Conservation (phyloP, 2,113 vertebrate genomes). For the Rhadina sibilatrix region DNA sequence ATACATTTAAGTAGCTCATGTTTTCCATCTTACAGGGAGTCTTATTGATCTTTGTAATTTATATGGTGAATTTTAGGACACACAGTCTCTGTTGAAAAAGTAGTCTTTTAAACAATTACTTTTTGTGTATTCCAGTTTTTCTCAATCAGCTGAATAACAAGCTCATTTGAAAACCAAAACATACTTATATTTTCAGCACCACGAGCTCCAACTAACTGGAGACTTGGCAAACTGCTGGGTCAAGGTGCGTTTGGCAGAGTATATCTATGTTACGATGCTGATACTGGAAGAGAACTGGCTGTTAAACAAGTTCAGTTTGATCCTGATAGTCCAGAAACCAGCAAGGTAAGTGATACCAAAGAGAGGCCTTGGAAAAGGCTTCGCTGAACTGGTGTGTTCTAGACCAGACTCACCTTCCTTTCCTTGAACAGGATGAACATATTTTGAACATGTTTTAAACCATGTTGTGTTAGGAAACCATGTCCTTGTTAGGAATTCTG, state of each 20-base stretch:
- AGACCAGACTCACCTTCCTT: background rate
- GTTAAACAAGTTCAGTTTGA: constrained; percentile 99
- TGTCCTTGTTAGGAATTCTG: background rate
- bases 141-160: constrained; percentile 8
- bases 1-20: background rate
- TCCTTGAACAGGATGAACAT: background rate
- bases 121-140: constrained; percentile 46
- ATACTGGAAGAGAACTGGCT: constrained; percentile 94
- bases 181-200: constrained; percentile 81
- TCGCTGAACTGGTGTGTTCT: background rate
- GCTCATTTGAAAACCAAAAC: constrained; percentile 43
- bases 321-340: constrained; percentile 95
- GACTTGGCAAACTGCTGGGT: constrained; percentile 93
- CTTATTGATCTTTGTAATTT: background rate
- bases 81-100: background rate
- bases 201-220: constrained; percentile 97
- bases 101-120: background rate
- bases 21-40: background rate
- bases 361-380: background rate
- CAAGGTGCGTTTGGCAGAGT: constrained; percentile 97
- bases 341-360: constrained; percentile 82
- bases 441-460: background rate
- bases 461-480: background rate
- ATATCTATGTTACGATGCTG: constrained; percentile 94
- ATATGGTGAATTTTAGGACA: background rate